Evolutionary conservation across 53 echinoderm and acorn worm species (phyloP).

Genomic region (Paracentrotus lividus): DNA sequence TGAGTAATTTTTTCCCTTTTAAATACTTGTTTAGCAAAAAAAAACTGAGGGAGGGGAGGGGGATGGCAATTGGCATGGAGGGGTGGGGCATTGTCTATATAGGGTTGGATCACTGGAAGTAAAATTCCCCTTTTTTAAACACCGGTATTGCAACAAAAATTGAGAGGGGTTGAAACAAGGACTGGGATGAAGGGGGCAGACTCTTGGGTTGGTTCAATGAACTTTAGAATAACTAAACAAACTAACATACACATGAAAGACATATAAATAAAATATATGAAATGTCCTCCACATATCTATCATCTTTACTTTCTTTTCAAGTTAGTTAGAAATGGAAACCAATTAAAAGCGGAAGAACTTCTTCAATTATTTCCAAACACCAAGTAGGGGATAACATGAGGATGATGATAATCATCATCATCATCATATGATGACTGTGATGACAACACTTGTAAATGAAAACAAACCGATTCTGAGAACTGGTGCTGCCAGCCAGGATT

Average conservation of each 20-base stretch:
- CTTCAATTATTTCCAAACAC: neutral
- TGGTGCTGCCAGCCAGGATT: neutral
- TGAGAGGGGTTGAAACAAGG: neutral
- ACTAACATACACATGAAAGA: no score
- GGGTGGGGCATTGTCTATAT: no score
- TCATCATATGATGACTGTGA: neutral
- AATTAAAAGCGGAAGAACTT: neutral
- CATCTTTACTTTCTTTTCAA: neutral
- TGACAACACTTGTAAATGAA: neutral
- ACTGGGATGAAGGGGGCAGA: neutral
- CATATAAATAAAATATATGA: neutral
- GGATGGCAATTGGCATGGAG: no score
- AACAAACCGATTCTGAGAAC: constrained; percentile 13
- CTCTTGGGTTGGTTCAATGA: no score
- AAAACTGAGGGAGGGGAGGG: no score
- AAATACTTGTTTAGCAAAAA: no score
- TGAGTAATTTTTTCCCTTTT: no score
- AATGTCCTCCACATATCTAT: neutral
- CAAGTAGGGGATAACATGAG: neutral
- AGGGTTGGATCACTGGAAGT: no score
- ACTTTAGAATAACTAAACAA: no score
- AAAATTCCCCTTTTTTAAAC: no score
- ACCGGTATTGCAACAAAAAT: no score
- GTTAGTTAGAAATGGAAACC: neutral
- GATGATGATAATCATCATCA: neutral